Evolutionary conservation across 2,797 vertebrate genomes (phyloP).

Genomic region (Phalloptychus januarius): DNA sequence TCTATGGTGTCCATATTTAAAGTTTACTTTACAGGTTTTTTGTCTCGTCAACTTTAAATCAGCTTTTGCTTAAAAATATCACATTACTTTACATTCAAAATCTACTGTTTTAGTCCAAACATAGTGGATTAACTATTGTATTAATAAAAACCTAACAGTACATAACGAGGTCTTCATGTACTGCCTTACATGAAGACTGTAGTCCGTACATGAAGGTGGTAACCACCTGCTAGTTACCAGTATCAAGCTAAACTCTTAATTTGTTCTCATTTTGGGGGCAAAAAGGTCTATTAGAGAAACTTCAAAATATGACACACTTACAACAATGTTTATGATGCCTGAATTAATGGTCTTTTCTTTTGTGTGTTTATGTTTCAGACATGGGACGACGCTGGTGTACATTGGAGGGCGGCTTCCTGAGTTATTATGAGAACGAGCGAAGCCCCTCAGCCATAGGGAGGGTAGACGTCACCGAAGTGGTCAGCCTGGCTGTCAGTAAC

Average conservation of each 20-base stretch:
- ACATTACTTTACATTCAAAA: neutral
- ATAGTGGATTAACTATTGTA: no score
- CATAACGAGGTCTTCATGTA: neutral
- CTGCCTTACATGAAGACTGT: no score
- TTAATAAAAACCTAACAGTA: no score
- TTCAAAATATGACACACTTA: neutral
- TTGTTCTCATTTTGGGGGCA: neutral
- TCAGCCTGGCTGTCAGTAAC: slow-evolving; percentile 85
- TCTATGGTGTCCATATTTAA: neutral
- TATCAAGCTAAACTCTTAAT: neutral
- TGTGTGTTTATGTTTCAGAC: slow-evolving; percentile 78
- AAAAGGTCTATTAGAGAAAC: neutral
- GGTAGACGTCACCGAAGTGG: slow-evolving; percentile 85
- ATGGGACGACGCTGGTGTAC: slow-evolving; percentile 91
- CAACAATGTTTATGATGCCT: neutral
- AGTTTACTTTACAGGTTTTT: neutral
- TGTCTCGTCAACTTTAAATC: neutral
- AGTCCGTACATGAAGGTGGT: no score
- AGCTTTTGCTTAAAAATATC: neutral
- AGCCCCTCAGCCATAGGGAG: slow-evolving; percentile 83
- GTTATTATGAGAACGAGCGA: slow-evolving; percentile 91
- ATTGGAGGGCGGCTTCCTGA: slow-evolving; percentile 91
- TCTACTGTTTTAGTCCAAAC: neutral
- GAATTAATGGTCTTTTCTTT: neutral
- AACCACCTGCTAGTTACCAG: no score